Percentiles rank a stretch among this genome's conserved stretches.
Conservation (phyloP, 2,113 vertebrate genomes). For the Rutilus rutilus region DNA sequence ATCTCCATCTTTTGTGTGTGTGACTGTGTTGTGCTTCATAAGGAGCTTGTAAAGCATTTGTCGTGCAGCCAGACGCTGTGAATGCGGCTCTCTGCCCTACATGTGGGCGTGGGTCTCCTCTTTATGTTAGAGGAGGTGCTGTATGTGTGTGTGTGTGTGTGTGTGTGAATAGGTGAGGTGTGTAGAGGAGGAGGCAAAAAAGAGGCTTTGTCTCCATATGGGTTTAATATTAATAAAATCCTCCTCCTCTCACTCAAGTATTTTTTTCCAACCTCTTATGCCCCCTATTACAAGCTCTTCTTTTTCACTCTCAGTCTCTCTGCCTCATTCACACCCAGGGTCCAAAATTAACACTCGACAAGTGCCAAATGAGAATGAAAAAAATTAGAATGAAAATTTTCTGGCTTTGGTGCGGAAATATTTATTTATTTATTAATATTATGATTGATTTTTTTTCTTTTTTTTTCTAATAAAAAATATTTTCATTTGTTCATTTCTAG, state of each 20-base stretch:
- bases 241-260: conserved; percentile 16
- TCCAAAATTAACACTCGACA: conserved; percentile 5
- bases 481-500: not conserved
- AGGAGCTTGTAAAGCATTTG: conserved; percentile 33
- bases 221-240: conserved; percentile 37
- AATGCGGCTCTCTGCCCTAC: conserved; percentile 17
- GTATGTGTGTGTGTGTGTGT: conserved; percentile 8
- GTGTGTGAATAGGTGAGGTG: not conserved
- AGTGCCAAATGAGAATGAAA: not conserved
- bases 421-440: not conserved
- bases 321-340: conserved; percentile 17
- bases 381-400: not conserved
- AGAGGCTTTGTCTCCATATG: conserved; percentile 56
- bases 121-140: conserved; percentile 32
- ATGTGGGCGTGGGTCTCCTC: conserved; percentile 43
- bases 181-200: conserved; percentile 25
- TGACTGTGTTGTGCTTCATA: conserved; percentile 8
- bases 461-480: not conserved
- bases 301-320: not conserved
- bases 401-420: not conserved
- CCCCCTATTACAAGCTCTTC: not conserved
- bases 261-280: conserved; percentile 4
- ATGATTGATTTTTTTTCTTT: not conserved
- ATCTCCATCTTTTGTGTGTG: conserved; percentile 39
- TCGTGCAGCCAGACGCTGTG: not conserved